These are phyloP conservation scores for Eremophila alpestris DNA, from an alignment of 2,797 vertebrate species.

Conservation along the genomic window DNA sequence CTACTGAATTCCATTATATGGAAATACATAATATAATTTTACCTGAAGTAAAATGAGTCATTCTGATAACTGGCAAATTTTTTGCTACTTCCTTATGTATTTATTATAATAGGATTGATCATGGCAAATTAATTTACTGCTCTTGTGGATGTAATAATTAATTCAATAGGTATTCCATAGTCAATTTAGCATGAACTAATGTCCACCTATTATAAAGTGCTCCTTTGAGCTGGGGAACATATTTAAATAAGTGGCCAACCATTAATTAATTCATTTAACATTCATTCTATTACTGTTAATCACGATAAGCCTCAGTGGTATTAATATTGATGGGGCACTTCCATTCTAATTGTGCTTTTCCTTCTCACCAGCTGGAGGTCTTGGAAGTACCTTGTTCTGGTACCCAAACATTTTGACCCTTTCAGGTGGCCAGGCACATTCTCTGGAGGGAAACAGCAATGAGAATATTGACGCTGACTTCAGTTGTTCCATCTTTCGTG, in stretches of 20 bases:
- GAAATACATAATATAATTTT: constrained; percentile 15
- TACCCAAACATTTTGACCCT: not conserved
- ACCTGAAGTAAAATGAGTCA: constrained; percentile 66
- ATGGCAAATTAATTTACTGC: constrained; percentile 71
- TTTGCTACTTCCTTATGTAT: constrained; percentile 58
- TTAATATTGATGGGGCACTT: constrained; percentile 70
- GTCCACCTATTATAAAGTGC: constrained; percentile 70
- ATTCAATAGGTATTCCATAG: constrained; percentile 73
- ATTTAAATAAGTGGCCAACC: constrained; percentile 73
- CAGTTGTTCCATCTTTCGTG: not conserved
- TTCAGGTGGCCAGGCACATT: not conserved
- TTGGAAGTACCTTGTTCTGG: not conserved
- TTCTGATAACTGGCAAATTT: constrained; percentile 43
- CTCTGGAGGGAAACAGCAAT: not conserved
- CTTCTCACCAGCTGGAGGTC: not conserved
- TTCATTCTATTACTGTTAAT: constrained; percentile 70
- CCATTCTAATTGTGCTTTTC: constrained; percentile 24
- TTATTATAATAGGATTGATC: constrained; percentile 71
- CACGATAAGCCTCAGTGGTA: constrained; percentile 62
- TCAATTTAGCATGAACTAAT: constrained; percentile 69
- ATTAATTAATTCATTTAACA: constrained; percentile 76
- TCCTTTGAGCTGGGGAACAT: constrained; percentile 68
- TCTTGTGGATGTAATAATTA: constrained; percentile 67
- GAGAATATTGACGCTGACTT: not conserved
- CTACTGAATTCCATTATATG: not conserved